These are phyloP conservation scores for Paedocypris micromegethes DNA, from an alignment of 2,797 vertebrate species.

Conservation along the genomic window DNA sequence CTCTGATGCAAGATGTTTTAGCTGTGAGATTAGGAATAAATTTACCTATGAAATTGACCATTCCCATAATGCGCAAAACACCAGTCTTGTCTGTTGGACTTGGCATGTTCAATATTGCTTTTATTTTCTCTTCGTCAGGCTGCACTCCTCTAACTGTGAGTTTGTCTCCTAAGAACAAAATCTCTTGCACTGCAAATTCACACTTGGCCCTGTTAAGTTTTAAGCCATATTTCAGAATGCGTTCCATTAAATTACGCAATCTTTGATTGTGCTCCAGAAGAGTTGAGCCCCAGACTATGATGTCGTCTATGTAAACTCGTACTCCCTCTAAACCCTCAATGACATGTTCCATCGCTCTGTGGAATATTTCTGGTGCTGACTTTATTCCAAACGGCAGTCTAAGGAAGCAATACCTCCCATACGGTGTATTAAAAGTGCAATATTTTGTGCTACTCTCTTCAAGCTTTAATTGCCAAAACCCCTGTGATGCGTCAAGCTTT, in stretches of 20 bases:
- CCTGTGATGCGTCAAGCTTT: background rate
- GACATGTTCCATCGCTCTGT: background rate
- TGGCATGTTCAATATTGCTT: background rate
- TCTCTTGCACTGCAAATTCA: background rate
- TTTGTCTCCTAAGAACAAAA: background rate
- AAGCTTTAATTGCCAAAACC: background rate
- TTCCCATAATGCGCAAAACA: background rate
- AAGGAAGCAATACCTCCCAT: constrained; percentile 5
- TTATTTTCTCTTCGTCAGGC: background rate
- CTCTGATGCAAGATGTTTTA: background rate
- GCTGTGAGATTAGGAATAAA: background rate
- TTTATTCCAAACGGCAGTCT: background rate
- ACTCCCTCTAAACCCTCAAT: background rate
- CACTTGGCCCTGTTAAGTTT: background rate
- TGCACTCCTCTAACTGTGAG: background rate
- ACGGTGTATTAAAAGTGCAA: constrained; percentile 32
- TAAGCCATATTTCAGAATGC: background rate
- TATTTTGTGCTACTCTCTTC: background rate
- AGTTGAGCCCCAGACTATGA: background rate
- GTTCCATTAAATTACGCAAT: background rate
- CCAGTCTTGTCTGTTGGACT: constrained; percentile 13
- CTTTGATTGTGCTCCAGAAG: background rate
- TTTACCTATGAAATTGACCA: constrained; percentile 10
- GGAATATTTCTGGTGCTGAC: background rate
- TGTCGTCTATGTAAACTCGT: background rate